These are phyloP conservation scores for Drosophila phalerata DNA, from an alignment of 2,888 invertebrate genomes.

Conservation along the genomic window DNA sequence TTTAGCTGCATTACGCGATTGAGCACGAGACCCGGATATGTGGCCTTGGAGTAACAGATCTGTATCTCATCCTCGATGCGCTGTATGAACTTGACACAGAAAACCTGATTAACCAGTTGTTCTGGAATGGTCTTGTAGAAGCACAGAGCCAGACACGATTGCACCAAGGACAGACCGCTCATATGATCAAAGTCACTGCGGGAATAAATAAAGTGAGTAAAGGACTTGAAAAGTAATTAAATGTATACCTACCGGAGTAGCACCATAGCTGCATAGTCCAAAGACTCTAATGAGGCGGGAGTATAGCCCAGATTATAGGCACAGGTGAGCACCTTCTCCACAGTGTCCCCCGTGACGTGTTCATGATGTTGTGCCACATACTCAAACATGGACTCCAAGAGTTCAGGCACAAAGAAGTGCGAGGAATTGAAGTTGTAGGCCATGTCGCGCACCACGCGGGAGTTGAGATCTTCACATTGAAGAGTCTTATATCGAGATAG, in stretches of 20 bases:
- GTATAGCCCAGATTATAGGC: slow-evolving; percentile 86
- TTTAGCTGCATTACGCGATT: slow-evolving; percentile 88
- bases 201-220: slow-evolving; percentile 15
- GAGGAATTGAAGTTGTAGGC: slow-evolving; percentile 85
- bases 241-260: slow-evolving; percentile 84
- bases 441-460: slow-evolving; percentile 86
- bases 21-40: slow-evolving; percentile 87
- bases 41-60: slow-evolving; percentile 87
- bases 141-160: slow-evolving; percentile 86
- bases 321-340: slow-evolving; percentile 86
- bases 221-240: background rate
- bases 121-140: slow-evolving; percentile 87
- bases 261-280: slow-evolving; percentile 84
- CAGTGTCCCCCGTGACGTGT: slow-evolving; percentile 86
- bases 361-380: slow-evolving; percentile 85
- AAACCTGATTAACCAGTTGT: slow-evolving; percentile 87
- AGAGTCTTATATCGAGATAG: slow-evolving; percentile 83
- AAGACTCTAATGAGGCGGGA: slow-evolving; percentile 85
- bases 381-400: slow-evolving; percentile 86
- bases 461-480: slow-evolving; percentile 83
- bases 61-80: slow-evolving; percentile 87
- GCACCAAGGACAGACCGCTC: slow-evolving; percentile 86
- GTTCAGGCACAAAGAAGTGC: slow-evolving; percentile 85
- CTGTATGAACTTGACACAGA: slow-evolving; percentile 88
- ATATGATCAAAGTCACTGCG: slow-evolving; percentile 87